These are phyloP conservation scores for Serranus cabrilla DNA, from an alignment of 2,797 vertebrate genomes.

Conservation along the genomic window DNA sequence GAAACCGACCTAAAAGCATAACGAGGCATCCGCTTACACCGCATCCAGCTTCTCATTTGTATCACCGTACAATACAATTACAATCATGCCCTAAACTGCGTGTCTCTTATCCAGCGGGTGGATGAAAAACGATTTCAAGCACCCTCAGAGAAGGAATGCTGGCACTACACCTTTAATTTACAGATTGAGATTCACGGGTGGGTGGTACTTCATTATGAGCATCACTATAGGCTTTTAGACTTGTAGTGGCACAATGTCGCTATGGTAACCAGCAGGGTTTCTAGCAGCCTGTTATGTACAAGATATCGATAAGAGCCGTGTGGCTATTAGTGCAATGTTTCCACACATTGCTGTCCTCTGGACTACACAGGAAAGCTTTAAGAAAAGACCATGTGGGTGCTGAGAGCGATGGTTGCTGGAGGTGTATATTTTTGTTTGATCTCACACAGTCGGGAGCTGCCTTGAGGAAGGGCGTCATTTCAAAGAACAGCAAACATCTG, in stretches of 20 bases:
- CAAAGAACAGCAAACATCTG: constrained; percentile 57
- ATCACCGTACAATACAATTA: constrained; percentile 34
- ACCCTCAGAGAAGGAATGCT: constrained; percentile 68
- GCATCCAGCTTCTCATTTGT: constrained; percentile 34
- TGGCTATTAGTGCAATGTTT: constrained; percentile 71
- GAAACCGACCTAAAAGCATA: constrained; percentile 90
- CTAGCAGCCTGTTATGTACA: constrained; percentile 75
- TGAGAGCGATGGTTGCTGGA: constrained; percentile 36
- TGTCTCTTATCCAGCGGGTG: constrained; percentile 48
- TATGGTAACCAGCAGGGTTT: constrained; percentile 82
- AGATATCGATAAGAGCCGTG: constrained; percentile 77
- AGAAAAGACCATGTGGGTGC: constrained; percentile 49
- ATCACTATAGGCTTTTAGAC: constrained; percentile 82
- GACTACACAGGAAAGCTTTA: constrained; percentile 46
- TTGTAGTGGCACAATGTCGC: constrained; percentile 79
- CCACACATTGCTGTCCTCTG: constrained; percentile 48
- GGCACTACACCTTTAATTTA: constrained; percentile 82
- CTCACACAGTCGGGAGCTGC: constrained; percentile 39
- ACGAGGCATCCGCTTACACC: constrained; percentile 26
- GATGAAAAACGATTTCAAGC: constrained; percentile 62
- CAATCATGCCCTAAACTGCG: constrained; percentile 42
- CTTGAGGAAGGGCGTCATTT: constrained; percentile 49
- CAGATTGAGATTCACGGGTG: constrained; percentile 81
- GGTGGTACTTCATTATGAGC: constrained; percentile 84
- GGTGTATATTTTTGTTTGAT: constrained; percentile 60